phyloP scores from a whole-genome alignment of 92 coral and sea anemone genomes.

The Porites lobata region DNA sequence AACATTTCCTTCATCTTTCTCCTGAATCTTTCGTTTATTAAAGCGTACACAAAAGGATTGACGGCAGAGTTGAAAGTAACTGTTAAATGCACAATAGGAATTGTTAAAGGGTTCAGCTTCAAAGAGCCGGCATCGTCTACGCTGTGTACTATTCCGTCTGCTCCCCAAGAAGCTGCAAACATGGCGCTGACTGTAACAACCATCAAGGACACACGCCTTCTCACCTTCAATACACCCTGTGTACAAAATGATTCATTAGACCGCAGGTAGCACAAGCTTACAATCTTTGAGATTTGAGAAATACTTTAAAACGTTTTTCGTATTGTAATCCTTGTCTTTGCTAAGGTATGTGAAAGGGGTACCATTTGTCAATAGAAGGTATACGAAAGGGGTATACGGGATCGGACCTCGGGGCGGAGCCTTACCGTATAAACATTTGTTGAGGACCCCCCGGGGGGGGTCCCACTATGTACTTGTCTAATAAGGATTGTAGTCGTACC shows the following conservation, averaged over 20 bases:
- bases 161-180: not conserved
- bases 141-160: not conserved
- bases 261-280: no score
- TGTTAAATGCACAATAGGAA: not conserved
- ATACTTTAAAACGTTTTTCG: no score
- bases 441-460: no score
- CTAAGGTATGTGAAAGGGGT: no score
- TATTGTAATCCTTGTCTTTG: no score
- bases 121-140: not conserved
- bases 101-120: not conserved
- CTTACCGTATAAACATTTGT: no score
- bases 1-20: not conserved
- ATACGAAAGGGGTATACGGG: no score
- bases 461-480: no score
- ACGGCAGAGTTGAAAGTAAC: not conserved
- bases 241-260: not conserved
- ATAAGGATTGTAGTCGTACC: no score
- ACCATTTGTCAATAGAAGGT: no score
- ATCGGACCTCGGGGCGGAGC: no score
- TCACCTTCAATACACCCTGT: not conserved
- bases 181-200: not conserved
- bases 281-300: no score
- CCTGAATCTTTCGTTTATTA: conserved; percentile 11
- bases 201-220: not conserved
- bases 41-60: not conserved